Base-by-base conservation (phyloP, 2,797 vertebrate species). In the Channa striata region DNA sequence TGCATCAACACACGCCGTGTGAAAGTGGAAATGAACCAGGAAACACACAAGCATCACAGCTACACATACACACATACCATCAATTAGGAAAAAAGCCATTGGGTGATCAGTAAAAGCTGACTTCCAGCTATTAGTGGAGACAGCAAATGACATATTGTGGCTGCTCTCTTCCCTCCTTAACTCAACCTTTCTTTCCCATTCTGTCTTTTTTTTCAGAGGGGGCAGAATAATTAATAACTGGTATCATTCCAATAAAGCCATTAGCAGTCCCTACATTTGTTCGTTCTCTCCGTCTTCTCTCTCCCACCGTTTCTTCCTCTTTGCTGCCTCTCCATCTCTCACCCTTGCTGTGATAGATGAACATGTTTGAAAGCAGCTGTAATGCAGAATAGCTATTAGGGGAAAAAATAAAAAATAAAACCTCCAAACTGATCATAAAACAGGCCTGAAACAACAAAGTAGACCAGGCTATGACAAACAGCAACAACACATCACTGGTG, bases 211-310 rank as follows among this genome's bases (percentile, higher is more conserved):
- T 84, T 80, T 59, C 78, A 83, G 76, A 66, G 73, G 69, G 64
- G 56, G 57, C 53, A 71, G 61, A 73, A 82, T 88, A 91, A 93
- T 90, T 91, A 92, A 92, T 92, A 92, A 89, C 90, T 93, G 91
- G 90, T 90, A 90, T 86, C 86, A 81, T 86, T 92, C 93, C 92
- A 94, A 89, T 92, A 91, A 92, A 93, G 86, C 91, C 89, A 93
- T 93, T 92, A 92, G 88, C 77, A 76, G 52, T 75, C 83, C 59
- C 77, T 64, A 62, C 73, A 72, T 85, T 84, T 83, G 77, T 82
- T 82, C 77, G 61, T 66, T 81, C 59, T 44, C 70, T 81, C 82
- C 17, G 67, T 72, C 63, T 20, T 25, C 53, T 67, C 36, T 53
- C 49, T 30, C 40, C 59, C 51, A 8, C 50, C 1, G 8, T 59